phyloP scores from a whole-genome alignment of 2,797 vertebrate genomes.

The Brotula barbata region DNA sequence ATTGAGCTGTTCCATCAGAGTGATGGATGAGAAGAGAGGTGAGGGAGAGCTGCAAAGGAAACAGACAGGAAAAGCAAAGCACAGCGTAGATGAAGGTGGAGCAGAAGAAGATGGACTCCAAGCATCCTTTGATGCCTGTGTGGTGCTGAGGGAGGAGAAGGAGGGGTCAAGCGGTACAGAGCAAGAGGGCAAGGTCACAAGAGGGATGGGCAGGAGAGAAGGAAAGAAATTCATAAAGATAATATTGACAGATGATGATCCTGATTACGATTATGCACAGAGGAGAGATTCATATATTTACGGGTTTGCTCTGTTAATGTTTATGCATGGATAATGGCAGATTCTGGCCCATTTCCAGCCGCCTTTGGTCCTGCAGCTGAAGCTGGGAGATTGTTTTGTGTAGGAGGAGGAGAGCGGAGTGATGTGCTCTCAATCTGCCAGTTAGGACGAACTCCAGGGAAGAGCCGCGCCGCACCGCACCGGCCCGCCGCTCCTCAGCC shows the following conservation, averaged over 20 bases:
- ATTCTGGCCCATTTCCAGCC: constrained; percentile 46
- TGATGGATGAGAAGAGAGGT: constrained; percentile 63
- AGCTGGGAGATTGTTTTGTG: constrained; percentile 49
- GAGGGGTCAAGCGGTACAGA: constrained; percentile 38
- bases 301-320: constrained; percentile 26
- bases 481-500: constrained; percentile 51
- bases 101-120: constrained; percentile 49
- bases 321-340: constrained; percentile 20
- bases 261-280: not conserved
- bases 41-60: not conserved
- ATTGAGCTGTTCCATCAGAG: constrained; percentile 76
- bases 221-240: constrained; percentile 6
- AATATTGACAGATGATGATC: not conserved
- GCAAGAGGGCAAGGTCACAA: constrained; percentile 62
- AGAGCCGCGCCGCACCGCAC: constrained; percentile 46
- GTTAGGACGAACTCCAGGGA: constrained; percentile 60
- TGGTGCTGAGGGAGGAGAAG: constrained; percentile 31
- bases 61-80: constrained; percentile 16
- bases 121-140: constrained; percentile 54
- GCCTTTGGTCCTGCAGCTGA: constrained; percentile 42
- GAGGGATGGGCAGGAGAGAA: constrained; percentile 38
- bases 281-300: constrained; percentile 11
- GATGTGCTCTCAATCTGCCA: constrained; percentile 66
- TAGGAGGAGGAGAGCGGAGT: constrained; percentile 48
- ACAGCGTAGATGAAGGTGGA: constrained; percentile 20